Evolutionary conservation across 1,140 invertebrate species (phyloP).

Genomic region (Drosophila pachea): DNA sequence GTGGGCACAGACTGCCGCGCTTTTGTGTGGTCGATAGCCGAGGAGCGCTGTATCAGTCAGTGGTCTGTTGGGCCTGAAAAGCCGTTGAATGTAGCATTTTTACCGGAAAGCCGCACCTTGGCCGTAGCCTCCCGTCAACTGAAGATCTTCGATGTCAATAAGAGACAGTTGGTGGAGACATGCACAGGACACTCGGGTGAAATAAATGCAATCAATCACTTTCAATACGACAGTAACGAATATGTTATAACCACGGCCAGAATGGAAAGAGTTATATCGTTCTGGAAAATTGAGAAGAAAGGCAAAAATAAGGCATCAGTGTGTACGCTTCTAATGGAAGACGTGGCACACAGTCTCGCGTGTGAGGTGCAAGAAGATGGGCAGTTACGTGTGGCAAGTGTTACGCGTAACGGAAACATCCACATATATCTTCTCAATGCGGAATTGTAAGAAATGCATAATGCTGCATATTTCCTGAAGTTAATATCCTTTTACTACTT

Average conservation of each 20-base stretch:
- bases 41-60: constrained; percentile 79
- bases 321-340: constrained; percentile 84
- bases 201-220: constrained; percentile 81
- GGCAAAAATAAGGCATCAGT: constrained; percentile 73
- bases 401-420: constrained; percentile 86
- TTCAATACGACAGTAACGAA: constrained; percentile 75
- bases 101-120: constrained; percentile 82
- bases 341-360: constrained; percentile 82
- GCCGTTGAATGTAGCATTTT: constrained; percentile 83
- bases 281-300: constrained; percentile 71
- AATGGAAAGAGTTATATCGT: constrained; percentile 75
- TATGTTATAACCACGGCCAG: constrained; percentile 83
- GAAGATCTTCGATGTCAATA: constrained; percentile 83
- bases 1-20: constrained; percentile 80
- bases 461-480: background rate
- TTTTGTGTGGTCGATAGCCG: constrained; percentile 80
- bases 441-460: constrained; percentile 81
- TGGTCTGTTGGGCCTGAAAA: constrained; percentile 85
- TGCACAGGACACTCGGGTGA: constrained; percentile 85
- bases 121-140: constrained; percentile 84
- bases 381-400: constrained; percentile 81
- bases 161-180: constrained; percentile 81
- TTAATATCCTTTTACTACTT: background rate
- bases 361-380: constrained; percentile 79
- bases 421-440: constrained; percentile 87